Evolutionary conservation across 2,113 vertebrate genomes (phyloP), one percentile per base, ranked within the genome.

Genomic region (Lipophrys pholis): DNA sequence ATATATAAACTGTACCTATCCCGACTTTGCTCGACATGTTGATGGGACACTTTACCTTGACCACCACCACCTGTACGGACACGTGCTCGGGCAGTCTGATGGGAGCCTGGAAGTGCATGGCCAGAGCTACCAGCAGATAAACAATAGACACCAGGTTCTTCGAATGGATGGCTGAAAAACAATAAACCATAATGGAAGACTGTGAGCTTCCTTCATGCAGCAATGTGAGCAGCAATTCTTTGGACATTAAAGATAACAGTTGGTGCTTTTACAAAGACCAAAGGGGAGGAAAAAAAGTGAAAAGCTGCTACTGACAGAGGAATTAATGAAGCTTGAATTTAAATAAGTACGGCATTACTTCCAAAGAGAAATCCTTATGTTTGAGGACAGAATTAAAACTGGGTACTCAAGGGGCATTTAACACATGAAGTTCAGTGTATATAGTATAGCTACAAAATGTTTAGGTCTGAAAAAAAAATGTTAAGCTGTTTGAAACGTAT

Each of bases 141-240:
- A 97, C 91, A 2, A 97, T 99, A 69, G 96, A 88, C 71, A 98
- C 95, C 85, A 98, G 91, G 80, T 96, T 97, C 93, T 99, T 99
- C 39, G 95, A 94, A 11, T 99, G 97, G 64, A 99, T 96, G 0
- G 95, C 97, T 98, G 86, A 1, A n/a, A n/a, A 50, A 21, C 21
- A 39, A 53, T 1, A 12, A 69, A 56, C 17, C 63, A 71, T 0
- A 8, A 53, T 9, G 58, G 21, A 16, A 36, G 3, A 50, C 12
- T 3, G 55, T 81, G 15, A 54, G 9, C n/a, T 30, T 39, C 6
- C 15, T 54, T 56, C 15, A 59, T 54, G 39, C 36, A 40, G 21
- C 2, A 2, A 61, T 6, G 11, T 39, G 39, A 39, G 11, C 2
- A 63, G 38, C n/a, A 30, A 3, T 15, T 59, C 30, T 38, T 11